Percentiles rank a stretch among this genome's conserved stretches.
Evolutionary conservation across 2,888 invertebrate species (phyloP).

Genomic region (Drosophila lacicola): DNA sequence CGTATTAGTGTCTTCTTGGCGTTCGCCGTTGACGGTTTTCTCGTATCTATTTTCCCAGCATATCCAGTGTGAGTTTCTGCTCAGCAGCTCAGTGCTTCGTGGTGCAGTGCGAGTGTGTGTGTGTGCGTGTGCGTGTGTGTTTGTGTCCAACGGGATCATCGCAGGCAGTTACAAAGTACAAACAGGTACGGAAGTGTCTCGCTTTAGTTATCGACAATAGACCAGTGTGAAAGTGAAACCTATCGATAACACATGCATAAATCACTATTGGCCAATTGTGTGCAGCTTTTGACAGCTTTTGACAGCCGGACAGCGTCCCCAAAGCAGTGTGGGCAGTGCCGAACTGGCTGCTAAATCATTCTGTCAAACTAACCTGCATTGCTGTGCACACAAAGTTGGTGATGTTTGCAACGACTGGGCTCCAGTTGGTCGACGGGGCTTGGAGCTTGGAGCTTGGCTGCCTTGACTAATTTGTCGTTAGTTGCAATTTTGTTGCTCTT

Average conservation of each 20-base stretch:
- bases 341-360: slow-evolving; percentile 20
- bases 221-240: slow-evolving; percentile 42
- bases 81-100: slow-evolving; percentile 40
- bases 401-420: slow-evolving; percentile 29
- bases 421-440: slow-evolving; percentile 24
- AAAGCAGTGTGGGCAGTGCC: background rate
- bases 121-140: slow-evolving; percentile 30
- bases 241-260: slow-evolving; percentile 1
- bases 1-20: slow-evolving; percentile 83
- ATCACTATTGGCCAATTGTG: slow-evolving; percentile 11
- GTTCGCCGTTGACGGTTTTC: slow-evolving; percentile 69
- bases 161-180: slow-evolving; percentile 19
- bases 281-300: background rate
- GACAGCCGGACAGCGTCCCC: background rate
- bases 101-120: slow-evolving; percentile 27
- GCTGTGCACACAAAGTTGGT: slow-evolving; percentile 27
- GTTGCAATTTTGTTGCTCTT: slow-evolving; percentile 65
- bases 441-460: slow-evolving; percentile 41
- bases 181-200: slow-evolving; percentile 76
- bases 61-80: slow-evolving; percentile 39
- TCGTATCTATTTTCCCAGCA: slow-evolving; percentile 37
- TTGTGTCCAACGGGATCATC: slow-evolving; percentile 27
- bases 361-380: slow-evolving; percentile 16
- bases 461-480: slow-evolving; percentile 64
- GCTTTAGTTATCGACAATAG: slow-evolving; percentile 14